Evolutionary conservation across 2,797 vertebrate species (phyloP).

Genomic region (Apodemus agrarius): DNA sequence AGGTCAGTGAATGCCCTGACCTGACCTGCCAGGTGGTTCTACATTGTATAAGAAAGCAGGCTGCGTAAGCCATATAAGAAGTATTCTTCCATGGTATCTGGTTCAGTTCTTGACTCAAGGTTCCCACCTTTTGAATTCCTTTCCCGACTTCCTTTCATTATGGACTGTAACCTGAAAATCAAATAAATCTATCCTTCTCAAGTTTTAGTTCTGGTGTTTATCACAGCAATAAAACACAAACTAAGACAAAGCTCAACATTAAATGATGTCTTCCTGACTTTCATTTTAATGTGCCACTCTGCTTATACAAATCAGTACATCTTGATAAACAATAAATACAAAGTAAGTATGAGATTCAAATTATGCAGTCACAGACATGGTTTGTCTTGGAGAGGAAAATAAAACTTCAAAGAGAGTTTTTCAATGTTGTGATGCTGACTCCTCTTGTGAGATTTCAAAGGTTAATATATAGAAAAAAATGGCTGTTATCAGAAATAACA

Average conservation of each 20-base stretch:
- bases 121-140: neutral
- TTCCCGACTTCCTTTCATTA: neutral
- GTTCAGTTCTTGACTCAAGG: neutral
- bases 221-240: neutral
- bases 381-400: constrained; percentile 23
- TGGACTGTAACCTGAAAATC: neutral
- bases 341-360: neutral
- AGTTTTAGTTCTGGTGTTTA: neutral
- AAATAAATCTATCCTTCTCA: neutral
- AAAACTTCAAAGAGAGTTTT: neutral
- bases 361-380: neutral
- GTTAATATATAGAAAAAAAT: neutral
- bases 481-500: constrained; percentile 16
- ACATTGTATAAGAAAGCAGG: neutral
- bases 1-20: neutral
- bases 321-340: neutral
- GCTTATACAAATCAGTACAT: neutral
- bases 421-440: neutral
- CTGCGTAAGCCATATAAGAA: neutral
- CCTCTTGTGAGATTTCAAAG: neutral
- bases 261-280: neutral
- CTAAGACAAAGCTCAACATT: neutral
- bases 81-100: neutral
- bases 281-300: neutral
- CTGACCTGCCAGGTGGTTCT: neutral